Evolutionary conservation across 2,797 vertebrate species (phyloP).

Genomic region (Eptatretus atami): DNA sequence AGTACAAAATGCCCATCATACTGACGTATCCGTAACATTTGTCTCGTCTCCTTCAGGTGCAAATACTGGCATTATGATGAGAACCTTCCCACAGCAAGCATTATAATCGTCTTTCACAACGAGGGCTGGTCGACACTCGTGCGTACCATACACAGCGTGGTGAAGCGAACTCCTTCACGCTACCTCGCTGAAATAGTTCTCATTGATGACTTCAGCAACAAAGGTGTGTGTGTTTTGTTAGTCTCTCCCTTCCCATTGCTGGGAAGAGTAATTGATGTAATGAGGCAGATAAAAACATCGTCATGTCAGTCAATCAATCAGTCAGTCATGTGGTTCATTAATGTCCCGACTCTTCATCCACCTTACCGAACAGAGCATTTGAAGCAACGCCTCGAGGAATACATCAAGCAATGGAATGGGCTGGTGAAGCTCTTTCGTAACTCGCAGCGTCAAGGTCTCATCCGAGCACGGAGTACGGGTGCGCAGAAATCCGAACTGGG

Average conservation of each 20-base stretch:
- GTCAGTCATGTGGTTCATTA: no score
- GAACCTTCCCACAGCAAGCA: conserved; percentile 51
- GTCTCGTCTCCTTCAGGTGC: conserved; percentile 28
- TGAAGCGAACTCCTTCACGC: conserved; percentile 63
- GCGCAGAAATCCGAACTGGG: conserved; percentile 49
- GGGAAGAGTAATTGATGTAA: no score
- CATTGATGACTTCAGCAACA: conserved; percentile 95
- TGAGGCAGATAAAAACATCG: no score
- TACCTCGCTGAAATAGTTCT: conserved; percentile 84
- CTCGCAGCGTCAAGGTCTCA: conserved; percentile 76
- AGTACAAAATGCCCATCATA: no score
- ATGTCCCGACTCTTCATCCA: neutral
- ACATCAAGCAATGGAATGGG: conserved; percentile 80
- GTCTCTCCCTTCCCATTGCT: no score
- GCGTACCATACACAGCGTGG: conserved; percentile 84
- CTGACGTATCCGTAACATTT: neutral
- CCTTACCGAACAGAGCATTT: conserved; percentile 27
- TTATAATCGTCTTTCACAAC: conserved; percentile 93
- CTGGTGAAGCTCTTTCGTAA: conserved; percentile 85
- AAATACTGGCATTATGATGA: conserved; percentile 88
- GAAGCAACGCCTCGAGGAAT: conserved; percentile 55
- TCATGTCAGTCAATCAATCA: no score
- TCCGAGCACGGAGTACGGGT: conserved; percentile 85
- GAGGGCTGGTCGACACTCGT: conserved; percentile 95
- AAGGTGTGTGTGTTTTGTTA: conserved; percentile 25